phyloP scores from a whole-genome alignment of 1,140 invertebrate species.

The Bombus polaris region DNA sequence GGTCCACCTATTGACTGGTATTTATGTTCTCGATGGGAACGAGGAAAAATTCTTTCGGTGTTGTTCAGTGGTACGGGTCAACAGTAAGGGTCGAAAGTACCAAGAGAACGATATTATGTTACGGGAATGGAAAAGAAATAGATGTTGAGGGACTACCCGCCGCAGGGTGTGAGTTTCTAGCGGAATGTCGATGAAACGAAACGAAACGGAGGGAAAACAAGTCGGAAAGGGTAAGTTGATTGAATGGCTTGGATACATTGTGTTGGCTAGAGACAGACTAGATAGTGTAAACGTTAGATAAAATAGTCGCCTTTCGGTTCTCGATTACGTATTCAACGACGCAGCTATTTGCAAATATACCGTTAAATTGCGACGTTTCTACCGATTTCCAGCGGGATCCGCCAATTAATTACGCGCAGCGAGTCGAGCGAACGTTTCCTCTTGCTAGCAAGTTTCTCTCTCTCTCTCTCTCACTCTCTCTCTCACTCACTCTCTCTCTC shows the following conservation, averaged over 20 bases:
- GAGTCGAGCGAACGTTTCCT: not conserved
- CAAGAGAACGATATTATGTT: not conserved
- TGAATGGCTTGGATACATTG: not conserved
- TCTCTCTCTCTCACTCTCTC: too few species aligned
- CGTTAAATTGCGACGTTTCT: not conserved
- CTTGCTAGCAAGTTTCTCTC: not conserved
- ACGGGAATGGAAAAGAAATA: slow-evolving; percentile 4
- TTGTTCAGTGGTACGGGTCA: not conserved
- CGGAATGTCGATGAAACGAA: not conserved
- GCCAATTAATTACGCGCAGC: not conserved
- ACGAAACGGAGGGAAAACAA: not conserved
- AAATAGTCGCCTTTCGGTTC: not conserved
- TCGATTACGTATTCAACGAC: not conserved
- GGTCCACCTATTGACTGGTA: not conserved
- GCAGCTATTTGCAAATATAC: not conserved
- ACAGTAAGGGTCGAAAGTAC: not conserved
- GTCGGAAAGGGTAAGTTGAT: not conserved
- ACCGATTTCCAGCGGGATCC: not conserved
- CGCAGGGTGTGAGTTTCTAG: not conserved
- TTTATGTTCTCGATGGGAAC: not conserved
- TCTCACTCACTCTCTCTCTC: too few species aligned
- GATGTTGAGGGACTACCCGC: not conserved
- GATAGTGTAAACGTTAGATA: not conserved
- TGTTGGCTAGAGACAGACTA: not conserved
- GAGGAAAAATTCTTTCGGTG: not conserved